phyloP scores from a whole-genome alignment of 92 coral and sea anemone genomes.

The Siderastrea radians region DNA sequence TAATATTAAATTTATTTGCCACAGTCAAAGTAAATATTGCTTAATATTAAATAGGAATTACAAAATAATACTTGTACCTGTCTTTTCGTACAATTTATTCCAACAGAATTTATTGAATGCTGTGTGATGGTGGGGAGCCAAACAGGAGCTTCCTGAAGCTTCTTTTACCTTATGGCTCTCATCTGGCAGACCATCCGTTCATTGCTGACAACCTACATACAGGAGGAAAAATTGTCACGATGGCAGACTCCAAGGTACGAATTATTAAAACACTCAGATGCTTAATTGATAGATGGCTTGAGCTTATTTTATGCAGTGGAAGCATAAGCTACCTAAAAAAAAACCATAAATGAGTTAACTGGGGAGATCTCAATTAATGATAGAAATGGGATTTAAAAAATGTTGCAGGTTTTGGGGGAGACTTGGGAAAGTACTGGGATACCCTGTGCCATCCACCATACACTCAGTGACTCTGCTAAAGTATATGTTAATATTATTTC shows the following conservation, averaged over 20 bases:
- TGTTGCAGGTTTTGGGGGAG: neutral
- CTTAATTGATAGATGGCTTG: neutral
- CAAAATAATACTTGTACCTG: too few species aligned
- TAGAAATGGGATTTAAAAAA: too few species aligned
- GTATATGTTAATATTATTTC: neutral
- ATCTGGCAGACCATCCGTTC: slow-evolving; percentile 35
- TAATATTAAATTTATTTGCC: too few species aligned
- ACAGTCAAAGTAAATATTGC: too few species aligned
- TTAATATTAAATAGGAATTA: too few species aligned
- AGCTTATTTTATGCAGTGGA: neutral
- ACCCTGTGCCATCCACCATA: too few species aligned
- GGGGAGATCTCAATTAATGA: too few species aligned
- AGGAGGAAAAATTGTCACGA: slow-evolving; percentile 33
- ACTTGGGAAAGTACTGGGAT: neutral
- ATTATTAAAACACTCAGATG: too few species aligned
- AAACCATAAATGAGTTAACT: too few species aligned
- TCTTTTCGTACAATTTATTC: neutral
- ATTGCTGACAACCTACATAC: slow-evolving; percentile 40
- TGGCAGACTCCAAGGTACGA: slow-evolving; percentile 49
- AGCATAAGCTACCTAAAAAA: too few species aligned
- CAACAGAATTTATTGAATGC: slow-evolving; percentile 41
- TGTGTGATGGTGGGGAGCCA: slow-evolving; percentile 58
- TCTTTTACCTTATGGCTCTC: slow-evolving; percentile 12
- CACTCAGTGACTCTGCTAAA: too few species aligned
- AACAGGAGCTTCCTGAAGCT: slow-evolving; percentile 46